A percentile compares a stretch with the other conserved stretches of the same genome.
phyloP scores from a whole-genome alignment of 2,113 vertebrate genomes.

The Origma solitaria region DNA sequence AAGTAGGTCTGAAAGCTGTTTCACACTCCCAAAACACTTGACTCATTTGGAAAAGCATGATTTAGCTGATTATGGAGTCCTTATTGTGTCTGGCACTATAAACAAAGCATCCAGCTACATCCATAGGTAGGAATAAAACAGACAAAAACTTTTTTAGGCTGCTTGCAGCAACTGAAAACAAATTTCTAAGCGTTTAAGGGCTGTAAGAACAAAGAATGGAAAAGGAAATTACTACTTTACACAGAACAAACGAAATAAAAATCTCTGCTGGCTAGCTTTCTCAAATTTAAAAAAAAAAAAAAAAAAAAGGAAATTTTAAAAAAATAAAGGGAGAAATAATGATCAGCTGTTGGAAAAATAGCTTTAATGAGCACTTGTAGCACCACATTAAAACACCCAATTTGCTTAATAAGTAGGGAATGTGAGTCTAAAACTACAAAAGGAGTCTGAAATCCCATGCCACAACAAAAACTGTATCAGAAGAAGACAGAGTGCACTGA shows the following conservation, averaged over 20 bases:
- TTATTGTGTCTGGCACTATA: neutral
- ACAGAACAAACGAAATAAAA: constrained; percentile 37
- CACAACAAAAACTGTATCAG: neutral
- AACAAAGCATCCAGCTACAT: neutral
- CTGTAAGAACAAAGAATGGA: neutral
- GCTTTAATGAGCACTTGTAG: constrained; percentile 61
- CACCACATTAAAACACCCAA: constrained; percentile 44
- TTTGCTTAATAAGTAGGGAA: constrained; percentile 60
- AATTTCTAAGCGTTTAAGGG: neutral
- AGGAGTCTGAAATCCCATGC: neutral
- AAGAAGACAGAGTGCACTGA: neutral
- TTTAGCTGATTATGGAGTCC: neutral
- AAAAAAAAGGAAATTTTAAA: neutral
- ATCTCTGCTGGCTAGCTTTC: constrained; percentile 33
- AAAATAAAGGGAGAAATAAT: constrained; percentile 42
- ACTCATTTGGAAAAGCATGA: neutral
- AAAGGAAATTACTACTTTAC: constrained; percentile 25
- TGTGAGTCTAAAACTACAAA: constrained; percentile 43
- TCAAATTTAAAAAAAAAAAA: neutral
- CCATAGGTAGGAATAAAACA: constrained; percentile 6
- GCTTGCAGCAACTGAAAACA: neutral
- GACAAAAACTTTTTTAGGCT: neutral
- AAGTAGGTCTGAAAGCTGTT: neutral
- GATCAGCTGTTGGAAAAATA: constrained; percentile 58
- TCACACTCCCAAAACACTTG: neutral